Evolutionary conservation across 2,797 vertebrate genomes (phyloP).

Genomic region (Babyrousa celebensis): DNA sequence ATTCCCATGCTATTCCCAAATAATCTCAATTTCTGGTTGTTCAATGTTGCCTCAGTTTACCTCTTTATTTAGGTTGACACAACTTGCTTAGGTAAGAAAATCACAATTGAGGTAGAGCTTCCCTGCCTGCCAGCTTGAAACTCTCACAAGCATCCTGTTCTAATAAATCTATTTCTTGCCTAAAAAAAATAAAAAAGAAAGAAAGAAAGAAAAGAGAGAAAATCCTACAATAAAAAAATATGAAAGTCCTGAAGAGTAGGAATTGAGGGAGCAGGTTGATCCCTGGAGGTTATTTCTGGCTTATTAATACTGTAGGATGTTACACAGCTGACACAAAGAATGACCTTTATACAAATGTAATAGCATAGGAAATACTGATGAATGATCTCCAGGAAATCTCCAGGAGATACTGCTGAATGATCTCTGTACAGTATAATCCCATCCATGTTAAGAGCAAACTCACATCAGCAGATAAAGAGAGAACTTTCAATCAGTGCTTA

Average conservation of each 20-base stretch:
- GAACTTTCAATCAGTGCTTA: neutral
- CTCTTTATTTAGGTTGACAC: neutral
- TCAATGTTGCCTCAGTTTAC: neutral
- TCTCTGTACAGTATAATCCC: neutral
- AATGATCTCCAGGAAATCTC: neutral
- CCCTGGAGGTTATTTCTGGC: neutral
- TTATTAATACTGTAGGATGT: neutral
- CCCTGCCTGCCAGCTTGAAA: too few relatives aligned
- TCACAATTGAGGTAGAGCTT: slow-evolving; percentile 3
- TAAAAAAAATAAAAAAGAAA: too few relatives aligned
- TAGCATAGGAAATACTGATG: neutral
- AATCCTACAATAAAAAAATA: too few relatives aligned
- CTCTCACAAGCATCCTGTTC: too few relatives aligned
- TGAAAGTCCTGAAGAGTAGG: neutral
- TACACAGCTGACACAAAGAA: neutral
- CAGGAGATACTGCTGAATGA: neutral
- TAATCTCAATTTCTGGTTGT: neutral
- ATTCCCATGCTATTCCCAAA: neutral
- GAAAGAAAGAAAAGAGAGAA: too few relatives aligned
- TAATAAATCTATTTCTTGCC: too few relatives aligned
- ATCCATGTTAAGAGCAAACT: neutral
- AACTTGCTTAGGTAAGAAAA: neutral
- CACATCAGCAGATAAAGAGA: neutral
- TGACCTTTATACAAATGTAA: neutral
- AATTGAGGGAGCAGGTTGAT: neutral